phyloP scores from a whole-genome alignment of 37 sponge, comb jelly and placozoan genomes.

The Chondrosia reniformis region DNA sequence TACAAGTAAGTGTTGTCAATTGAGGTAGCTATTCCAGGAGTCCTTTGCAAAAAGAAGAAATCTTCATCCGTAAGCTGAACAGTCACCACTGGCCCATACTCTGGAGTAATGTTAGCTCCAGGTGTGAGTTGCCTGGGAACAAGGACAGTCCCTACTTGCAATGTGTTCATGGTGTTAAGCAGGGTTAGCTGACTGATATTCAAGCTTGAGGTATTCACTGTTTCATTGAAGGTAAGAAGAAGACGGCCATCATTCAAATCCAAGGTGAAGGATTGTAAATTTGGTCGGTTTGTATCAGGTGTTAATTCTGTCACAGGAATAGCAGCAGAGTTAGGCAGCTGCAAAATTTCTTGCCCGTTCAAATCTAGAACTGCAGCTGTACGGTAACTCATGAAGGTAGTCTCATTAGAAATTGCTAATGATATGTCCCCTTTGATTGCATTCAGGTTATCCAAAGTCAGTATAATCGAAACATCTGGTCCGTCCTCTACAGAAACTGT shows the following conservation, averaged over 20 bases:
- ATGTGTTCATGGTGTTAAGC: conserved; percentile 42
- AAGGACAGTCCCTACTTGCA: neutral
- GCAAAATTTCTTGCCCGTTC: conserved; percentile 41
- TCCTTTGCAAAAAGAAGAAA: conserved; percentile 43
- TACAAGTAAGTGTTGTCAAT: conserved; percentile 64
- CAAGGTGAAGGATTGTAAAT: conserved; percentile 39
- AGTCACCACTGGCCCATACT: conserved; percentile 41
- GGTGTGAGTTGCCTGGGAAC: conserved; percentile 3
- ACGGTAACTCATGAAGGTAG: conserved; percentile 56
- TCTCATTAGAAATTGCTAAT: conserved; percentile 39
- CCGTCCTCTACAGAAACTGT: conserved; percentile 31
- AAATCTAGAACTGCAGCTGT: conserved; percentile 59
- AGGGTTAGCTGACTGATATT: conserved; percentile 40
- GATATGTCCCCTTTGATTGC: conserved; percentile 50
- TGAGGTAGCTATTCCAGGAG: conserved; percentile 24
- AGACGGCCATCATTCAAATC: conserved; percentile 69
- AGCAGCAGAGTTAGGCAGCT: conserved; percentile 37
- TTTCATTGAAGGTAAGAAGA: conserved; percentile 76
- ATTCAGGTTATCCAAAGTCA: conserved; percentile 55
- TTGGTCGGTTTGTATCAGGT: conserved; percentile 52
- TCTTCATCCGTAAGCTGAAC: conserved; percentile 38
- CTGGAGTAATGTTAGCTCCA: conserved; percentile 28
- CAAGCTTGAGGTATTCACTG: conserved; percentile 62
- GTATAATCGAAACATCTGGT: conserved; percentile 39
- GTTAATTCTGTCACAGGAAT: conserved; percentile 32